Conservation (phyloP, 1,140 invertebrate genomes). For the Apis laboriosa region DNA sequence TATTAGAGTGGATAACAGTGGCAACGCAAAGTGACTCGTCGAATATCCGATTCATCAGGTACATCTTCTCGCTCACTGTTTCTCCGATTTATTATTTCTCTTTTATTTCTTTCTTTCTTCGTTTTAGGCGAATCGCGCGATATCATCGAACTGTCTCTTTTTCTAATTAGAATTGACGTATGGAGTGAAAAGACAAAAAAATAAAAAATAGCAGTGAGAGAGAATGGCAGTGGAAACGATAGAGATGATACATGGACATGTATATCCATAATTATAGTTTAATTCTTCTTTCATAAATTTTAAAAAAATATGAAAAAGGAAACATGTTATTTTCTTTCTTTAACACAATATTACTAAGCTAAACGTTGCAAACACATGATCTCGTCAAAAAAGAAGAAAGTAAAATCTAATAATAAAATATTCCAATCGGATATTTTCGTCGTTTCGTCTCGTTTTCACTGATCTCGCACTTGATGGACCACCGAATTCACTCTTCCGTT, state of each 20-base stretch:
- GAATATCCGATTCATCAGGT: conserved; percentile 67
- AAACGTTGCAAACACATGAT: conserved; percentile 58
- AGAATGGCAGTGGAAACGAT: neutral
- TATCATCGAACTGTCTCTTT: conserved; percentile 4
- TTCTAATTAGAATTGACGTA: conserved; percentile 14
- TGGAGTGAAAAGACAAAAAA: neutral
- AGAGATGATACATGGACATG: conserved; percentile 49
- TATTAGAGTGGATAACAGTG: conserved; percentile 28
- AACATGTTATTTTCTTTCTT: conserved; percentile 27
- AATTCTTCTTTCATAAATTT: conserved; percentile 38
- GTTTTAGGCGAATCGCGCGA: conserved; percentile 39
- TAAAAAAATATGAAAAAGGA: conserved; percentile 63
- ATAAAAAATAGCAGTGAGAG: neutral
- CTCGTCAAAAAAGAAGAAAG: conserved; percentile 55
- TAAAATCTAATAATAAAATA: conserved; percentile 62
- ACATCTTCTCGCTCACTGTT: conserved; percentile 59
- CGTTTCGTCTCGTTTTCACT: neutral
- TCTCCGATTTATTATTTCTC: neutral
- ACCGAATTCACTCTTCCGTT: conserved; percentile 5
- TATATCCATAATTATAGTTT: neutral
- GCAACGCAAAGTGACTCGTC: conserved; percentile 50
- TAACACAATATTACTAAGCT: conserved; percentile 36
- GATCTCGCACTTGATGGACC: neutral
- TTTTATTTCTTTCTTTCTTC: neutral
- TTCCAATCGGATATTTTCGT: conserved; percentile 26